Base-by-base conservation (phyloP, 2,113 vertebrate genomes). In the Amphiprion percula region DNA sequence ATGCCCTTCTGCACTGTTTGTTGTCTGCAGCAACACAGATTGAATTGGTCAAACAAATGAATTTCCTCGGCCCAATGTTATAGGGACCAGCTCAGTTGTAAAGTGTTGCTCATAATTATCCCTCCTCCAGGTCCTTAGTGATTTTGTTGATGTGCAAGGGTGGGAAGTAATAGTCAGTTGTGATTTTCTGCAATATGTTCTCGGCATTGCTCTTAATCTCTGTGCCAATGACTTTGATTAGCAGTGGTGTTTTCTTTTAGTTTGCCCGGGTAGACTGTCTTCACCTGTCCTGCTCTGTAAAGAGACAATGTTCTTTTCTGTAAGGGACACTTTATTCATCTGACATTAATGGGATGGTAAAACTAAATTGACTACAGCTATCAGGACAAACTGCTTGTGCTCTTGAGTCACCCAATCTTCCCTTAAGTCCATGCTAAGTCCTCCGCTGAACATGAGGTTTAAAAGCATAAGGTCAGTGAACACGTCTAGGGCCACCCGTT, bases 221-320 rank as follows among this genome's bases (percentile, higher is more conserved):
- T 80, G 88, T 92, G 91, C 87, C 84, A 89, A 80, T 71, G 75
- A 73, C 80, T 84, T 74, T 68, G 26, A 80, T 47, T 37, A 89
- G 63, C 72, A 44, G 77, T 62, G 44, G 37, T 44, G 52, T 66
- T 76, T 70, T 68, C 11, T 72, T 65, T 80, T 74, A 55, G 24
- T 79, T 33, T 49, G 66, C 49, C 28, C 56, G 62, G 26, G 30
- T 74, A 60, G 73, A 77, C 56, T 0, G 55, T 61, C 66, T 63
- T 82, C 44, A 53, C 26, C 59, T 60, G 26, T 79, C 62, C 19
- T 65, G 55, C 50, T 69, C 64, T 53, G 30, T 65, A 56, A 66
- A 77, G 41, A 62, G 44, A 50, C 15, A 2, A 14, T 17, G 0
- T 67, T 80, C 6, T 75, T 52, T 69, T 61, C 23, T 68, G 28